phyloP scores from a whole-genome alignment of 1,140 invertebrate species.

The Caenorhabditis briggsae region DNA sequence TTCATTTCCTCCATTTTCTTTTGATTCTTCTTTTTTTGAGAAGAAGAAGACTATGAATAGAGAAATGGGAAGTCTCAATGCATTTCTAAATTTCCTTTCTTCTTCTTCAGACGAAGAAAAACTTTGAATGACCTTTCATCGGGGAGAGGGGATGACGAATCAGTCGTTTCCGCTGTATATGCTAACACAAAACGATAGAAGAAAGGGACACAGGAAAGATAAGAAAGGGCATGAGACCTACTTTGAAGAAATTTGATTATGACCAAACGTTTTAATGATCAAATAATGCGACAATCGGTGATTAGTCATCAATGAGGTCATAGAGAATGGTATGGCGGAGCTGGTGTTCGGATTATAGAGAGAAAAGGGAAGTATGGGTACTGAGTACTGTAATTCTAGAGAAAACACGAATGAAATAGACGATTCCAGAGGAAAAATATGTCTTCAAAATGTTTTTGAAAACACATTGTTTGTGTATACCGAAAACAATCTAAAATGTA shows the following conservation, averaged over 20 bases:
- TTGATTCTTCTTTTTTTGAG: not conserved
- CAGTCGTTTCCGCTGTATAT: slow-evolving; percentile 21
- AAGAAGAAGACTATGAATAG: not conserved
- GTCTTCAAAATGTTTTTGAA: too few species aligned
- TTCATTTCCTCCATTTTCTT: not conserved
- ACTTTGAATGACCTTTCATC: not conserved
- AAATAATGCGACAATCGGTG: too few species aligned
- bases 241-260: not conserved
- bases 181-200: not conserved
- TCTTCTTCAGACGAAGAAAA: not conserved
- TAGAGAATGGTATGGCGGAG: too few species aligned
- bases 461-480: too few species aligned
- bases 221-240: slow-evolving; percentile 6
- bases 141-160: not conserved
- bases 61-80: not conserved
- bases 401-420: too few species aligned
- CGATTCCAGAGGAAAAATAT: too few species aligned
- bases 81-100: slow-evolving; percentile 24
- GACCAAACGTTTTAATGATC: too few species aligned
- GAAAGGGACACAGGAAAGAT: not conserved
- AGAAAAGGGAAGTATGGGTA: too few species aligned
- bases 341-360: too few species aligned
- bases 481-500: too few species aligned
- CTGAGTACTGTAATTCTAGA: too few species aligned
- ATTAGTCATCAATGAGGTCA: too few species aligned